Conservation (phyloP, 2,888 invertebrate genomes). For the Zeuzera pyrina region DNA sequence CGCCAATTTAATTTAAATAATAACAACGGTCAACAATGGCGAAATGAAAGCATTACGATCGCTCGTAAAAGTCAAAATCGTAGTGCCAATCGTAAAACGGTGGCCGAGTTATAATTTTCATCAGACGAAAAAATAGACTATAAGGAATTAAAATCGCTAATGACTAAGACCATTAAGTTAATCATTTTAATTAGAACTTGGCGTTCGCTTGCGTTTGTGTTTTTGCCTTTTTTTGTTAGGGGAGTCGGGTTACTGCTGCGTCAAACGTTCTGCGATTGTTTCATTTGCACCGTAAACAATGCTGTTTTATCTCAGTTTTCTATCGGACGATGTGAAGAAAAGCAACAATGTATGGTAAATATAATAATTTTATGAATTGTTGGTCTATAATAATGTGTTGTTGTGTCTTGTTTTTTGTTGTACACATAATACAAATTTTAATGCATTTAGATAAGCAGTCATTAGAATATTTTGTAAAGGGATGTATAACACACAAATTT, state of each 20-base stretch:
- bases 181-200: conserved; percentile 72
- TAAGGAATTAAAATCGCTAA: conserved; percentile 72
- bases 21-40: conserved; percentile 23
- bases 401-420: too few species aligned
- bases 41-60: conserved; percentile 30
- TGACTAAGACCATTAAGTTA: conserved; percentile 73
- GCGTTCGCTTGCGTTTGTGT: conserved; percentile 47
- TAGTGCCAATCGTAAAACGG: conserved; percentile 43
- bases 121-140: conserved; percentile 46
- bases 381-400: too few species aligned
- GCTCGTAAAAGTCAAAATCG: conserved; percentile 40
- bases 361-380: too few species aligned
- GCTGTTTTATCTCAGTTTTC: conserved; percentile 9
- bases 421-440: too few species aligned
- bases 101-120: conserved; percentile 48
- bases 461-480: too few species aligned
- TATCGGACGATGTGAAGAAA: conserved; percentile 3
- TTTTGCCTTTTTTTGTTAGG: conserved; percentile 18
- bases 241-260: not conserved
- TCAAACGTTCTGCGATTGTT: conserved; percentile 8
- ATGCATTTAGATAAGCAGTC: too few species aligned
- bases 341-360: conserved; percentile 12
- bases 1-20: not conserved
- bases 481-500: too few species aligned
- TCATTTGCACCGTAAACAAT: conserved; percentile 9